phyloP scores from a whole-genome alignment of 92 coral and sea anemone species.

The Zoanthus solanderi region DNA sequence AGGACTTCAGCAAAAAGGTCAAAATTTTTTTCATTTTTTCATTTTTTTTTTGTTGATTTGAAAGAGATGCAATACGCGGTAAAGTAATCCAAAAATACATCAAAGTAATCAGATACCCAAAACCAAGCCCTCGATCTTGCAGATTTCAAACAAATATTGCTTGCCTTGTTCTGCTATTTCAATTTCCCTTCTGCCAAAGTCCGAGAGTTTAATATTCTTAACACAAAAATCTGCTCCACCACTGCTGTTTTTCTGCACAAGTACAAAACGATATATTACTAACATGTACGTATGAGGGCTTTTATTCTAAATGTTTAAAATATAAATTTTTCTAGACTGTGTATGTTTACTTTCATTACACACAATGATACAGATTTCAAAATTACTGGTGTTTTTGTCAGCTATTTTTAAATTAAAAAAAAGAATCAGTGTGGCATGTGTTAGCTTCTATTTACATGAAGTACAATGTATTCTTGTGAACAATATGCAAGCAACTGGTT shows the following conservation, averaged over 20 bases:
- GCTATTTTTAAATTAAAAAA: too few relatives aligned
- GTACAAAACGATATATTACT: constrained; percentile 64
- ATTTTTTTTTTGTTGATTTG: not conserved
- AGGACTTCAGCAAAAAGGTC: constrained; percentile 22
- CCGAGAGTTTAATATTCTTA: constrained; percentile 98
- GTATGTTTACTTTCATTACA: not conserved
- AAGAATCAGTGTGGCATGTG: too few relatives aligned
- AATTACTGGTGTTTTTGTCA: too few relatives aligned
- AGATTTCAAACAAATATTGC: constrained; percentile 62
- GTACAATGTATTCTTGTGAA: too few relatives aligned
- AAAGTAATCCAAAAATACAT: constrained; percentile 9
- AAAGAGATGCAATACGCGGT: constrained; percentile 9
- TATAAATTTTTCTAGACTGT: not conserved
- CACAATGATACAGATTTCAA: not conserved
- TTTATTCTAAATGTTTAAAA: not conserved
- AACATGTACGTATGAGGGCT: not conserved
- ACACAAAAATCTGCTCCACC: constrained; percentile 99
- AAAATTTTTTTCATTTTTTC: not conserved
- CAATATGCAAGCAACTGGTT: too few relatives aligned
- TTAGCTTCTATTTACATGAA: too few relatives aligned
- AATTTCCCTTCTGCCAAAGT: constrained; percentile 99
- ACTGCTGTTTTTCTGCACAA: constrained; percentile 92
- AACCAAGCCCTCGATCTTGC: constrained; percentile 18
- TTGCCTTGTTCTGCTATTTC: constrained; percentile 99
- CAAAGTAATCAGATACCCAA: constrained; percentile 31